These are phyloP conservation scores for Exephanes ischioxanthus DNA, from an alignment of 2,888 invertebrate species.

Conservation along the genomic window DNA sequence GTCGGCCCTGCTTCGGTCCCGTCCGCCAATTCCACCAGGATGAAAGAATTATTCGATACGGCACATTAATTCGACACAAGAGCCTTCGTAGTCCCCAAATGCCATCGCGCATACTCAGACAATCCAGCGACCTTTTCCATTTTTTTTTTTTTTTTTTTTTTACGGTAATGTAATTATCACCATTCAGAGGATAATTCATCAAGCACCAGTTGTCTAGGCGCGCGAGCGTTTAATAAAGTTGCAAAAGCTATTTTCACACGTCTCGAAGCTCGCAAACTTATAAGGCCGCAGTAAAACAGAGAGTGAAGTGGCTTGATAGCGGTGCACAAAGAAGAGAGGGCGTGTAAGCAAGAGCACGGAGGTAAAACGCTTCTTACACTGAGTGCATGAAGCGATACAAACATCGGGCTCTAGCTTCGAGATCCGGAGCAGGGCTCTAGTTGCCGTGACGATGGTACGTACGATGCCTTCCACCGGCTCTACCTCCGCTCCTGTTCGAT, in stretches of 20 bases:
- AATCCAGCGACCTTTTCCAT: background rate
- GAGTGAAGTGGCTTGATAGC: background rate
- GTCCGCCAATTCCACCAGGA: background rate
- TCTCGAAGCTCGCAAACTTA: background rate
- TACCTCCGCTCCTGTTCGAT: slow-evolving; percentile 36
- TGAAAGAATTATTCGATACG: background rate
- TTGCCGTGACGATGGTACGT: slow-evolving; percentile 39
- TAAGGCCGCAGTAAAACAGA: background rate
- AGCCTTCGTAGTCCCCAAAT: background rate
- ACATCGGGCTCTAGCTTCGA: slow-evolving; percentile 37
- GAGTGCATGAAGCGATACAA: slow-evolving; percentile 41
- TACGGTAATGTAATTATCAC: background rate
- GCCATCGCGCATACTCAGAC: background rate
- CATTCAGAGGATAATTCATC: background rate
- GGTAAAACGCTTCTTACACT: slow-evolving; percentile 38
- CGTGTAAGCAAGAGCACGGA: slow-evolving; percentile 5
- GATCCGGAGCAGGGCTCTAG: slow-evolving; percentile 28
- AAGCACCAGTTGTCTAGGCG: background rate
- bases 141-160: background rate
- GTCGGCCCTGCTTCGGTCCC: background rate
- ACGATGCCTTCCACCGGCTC: slow-evolving; percentile 38
- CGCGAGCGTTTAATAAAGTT: background rate
- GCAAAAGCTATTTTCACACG: background rate
- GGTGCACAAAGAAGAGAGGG: background rate
- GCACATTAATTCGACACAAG: background rate